Conservation (phyloP, 30 jellyfish, hydroid and myxozoan genomes). For the Aurelia coerulea region DNA sequence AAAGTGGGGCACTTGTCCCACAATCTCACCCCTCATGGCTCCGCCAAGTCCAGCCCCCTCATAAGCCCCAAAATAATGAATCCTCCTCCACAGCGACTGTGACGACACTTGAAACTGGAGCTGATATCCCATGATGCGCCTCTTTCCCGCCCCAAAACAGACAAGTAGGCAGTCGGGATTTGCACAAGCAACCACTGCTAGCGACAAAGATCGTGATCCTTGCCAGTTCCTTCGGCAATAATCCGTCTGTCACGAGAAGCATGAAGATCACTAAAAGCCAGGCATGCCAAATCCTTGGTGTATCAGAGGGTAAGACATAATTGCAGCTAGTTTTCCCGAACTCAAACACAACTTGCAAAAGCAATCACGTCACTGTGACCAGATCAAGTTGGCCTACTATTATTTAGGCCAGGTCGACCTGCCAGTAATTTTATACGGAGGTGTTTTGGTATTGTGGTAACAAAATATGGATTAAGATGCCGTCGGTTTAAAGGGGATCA, state of each 20-base stretch:
- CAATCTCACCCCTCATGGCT: too few species aligned
- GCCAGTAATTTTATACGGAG: too few species aligned
- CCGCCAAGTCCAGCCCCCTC: too few species aligned
- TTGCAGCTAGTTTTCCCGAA: neutral
- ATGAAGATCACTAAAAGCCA: conserved; percentile 83
- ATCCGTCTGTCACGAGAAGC: conserved; percentile 15
- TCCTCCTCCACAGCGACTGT: too few species aligned
- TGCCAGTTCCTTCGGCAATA: too few species aligned
- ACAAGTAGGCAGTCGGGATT: conserved; percentile 58
- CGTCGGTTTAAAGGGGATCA: too few species aligned
- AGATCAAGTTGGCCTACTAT: too few species aligned
- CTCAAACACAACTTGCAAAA: neutral
- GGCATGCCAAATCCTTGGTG: conserved; percentile 86
- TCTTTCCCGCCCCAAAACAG: conserved; percentile 88
- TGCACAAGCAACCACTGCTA: neutral
- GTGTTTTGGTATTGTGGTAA: too few species aligned
- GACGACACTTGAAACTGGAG: neutral
- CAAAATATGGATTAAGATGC: too few species aligned
- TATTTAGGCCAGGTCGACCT: too few species aligned
- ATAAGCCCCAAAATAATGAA: too few species aligned
- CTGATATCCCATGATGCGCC: conserved; percentile 69
- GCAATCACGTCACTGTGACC: neutral
- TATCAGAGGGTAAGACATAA: conserved; percentile 73
- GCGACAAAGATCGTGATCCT: neutral
- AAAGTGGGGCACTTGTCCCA: too few species aligned